Evolutionary conservation across 2,113 vertebrate genomes (phyloP).

Genomic region (Oreochromis spilurus): DNA sequence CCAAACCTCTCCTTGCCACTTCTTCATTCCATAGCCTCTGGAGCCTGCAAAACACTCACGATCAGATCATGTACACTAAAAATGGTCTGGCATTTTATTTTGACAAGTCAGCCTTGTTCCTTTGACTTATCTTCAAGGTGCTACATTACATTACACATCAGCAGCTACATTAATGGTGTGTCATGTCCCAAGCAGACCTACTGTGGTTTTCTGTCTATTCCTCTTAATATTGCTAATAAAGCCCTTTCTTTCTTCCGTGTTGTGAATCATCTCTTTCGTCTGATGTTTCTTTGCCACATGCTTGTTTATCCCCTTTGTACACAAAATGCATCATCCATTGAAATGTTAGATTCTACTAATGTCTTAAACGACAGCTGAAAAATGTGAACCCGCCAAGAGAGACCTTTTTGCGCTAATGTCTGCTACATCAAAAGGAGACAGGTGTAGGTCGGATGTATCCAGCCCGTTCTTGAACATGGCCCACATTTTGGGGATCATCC

Average conservation of each 20-base stretch:
- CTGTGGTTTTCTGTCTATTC: neutral
- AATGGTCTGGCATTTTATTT: neutral
- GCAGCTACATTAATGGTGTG: neutral
- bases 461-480: slow-evolving; percentile 62
- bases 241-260: neutral
- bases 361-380: neutral
- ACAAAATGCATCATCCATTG: neutral
- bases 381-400: neutral
- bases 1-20: slow-evolving; percentile 63
- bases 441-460: slow-evolving; percentile 42
- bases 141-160: neutral
- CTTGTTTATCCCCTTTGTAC: neutral
- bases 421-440: slow-evolving; percentile 66
- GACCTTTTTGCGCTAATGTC: slow-evolving; percentile 71
- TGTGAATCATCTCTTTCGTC: neutral
- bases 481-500: slow-evolving; percentile 76
- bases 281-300: neutral
- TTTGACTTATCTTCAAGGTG: neutral
- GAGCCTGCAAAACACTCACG: slow-evolving; percentile 47
- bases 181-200: neutral
- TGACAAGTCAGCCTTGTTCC: neutral
- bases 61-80: neutral
- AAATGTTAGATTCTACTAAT: neutral
- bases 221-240: neutral
- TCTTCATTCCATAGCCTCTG: slow-evolving; percentile 73